A percentile compares a stretch with the other conserved stretches of the same genome.
Evolutionary conservation across 2,113 vertebrate genomes (phyloP).

Genomic region (Brachionichthys hirsutus): DNA sequence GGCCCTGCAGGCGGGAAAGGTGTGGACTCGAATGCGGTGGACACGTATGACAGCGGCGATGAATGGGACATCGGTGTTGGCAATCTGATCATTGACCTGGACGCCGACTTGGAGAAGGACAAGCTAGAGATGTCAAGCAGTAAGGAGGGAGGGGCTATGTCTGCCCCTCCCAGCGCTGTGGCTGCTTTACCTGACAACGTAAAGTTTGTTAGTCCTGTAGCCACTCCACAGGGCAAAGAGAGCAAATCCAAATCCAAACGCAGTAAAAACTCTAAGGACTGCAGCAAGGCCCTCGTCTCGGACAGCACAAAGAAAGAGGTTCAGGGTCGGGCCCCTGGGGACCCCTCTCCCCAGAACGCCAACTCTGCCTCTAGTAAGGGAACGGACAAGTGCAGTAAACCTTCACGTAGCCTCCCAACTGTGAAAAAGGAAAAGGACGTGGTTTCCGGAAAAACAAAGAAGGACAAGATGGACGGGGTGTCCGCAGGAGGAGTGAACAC

Average conservation of each 20-base stretch:
- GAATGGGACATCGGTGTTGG: slow-evolving; percentile 99
- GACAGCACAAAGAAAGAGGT: slow-evolving; percentile 90
- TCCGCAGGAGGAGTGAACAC: slow-evolving; percentile 52
- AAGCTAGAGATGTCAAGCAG: slow-evolving; percentile 97
- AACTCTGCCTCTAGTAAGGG: slow-evolving; percentile 77
- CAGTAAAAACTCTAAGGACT: slow-evolving; percentile 93
- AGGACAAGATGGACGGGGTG: slow-evolving; percentile 87
- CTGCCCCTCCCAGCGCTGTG: slow-evolving; percentile 84
- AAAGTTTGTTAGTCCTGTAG: slow-evolving; percentile 93
- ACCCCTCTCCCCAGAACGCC: slow-evolving; percentile 59
- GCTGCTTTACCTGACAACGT: slow-evolving; percentile 94
- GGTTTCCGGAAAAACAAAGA: slow-evolving; percentile 87
- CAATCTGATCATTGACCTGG: slow-evolving; percentile 98
- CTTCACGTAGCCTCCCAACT: slow-evolving; percentile 80
- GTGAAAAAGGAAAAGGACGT: slow-evolving; percentile 95
- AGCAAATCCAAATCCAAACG: slow-evolving; percentile 97
- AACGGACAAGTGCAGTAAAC: slow-evolving; percentile 87
- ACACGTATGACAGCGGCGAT: slow-evolving; percentile 96
- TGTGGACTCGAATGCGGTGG: slow-evolving; percentile 94
- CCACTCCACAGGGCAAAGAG: slow-evolving; percentile 88
- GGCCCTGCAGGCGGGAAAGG: slow-evolving; percentile 99
- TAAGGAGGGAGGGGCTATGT: slow-evolving; percentile 90
- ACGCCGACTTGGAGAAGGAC: slow-evolving; percentile 98
- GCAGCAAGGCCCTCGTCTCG: slow-evolving; percentile 80
- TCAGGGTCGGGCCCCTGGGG: slow-evolving; percentile 70